Percentiles rank a stretch among this genome's conserved stretches.
Conservation (phyloP, 2,797 vertebrate species). For the Thalassophryne amazonica region DNA sequence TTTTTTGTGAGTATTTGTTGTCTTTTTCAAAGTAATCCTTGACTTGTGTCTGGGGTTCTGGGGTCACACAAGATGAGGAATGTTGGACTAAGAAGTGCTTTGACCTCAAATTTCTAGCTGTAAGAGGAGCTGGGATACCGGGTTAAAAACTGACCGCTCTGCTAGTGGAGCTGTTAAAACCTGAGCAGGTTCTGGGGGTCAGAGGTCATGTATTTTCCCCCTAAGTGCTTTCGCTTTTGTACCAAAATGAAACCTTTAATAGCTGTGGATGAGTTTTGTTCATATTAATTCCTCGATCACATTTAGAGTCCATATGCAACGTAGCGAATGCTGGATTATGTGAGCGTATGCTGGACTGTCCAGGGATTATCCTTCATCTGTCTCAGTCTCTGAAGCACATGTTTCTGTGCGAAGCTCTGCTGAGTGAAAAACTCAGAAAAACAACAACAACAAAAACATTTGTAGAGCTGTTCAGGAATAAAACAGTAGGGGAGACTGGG, state of each 20-base stretch:
- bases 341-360: conserved; percentile 27
- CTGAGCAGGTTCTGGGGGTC: not conserved
- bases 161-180: too few relatives aligned
- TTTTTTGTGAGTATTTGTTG: conserved; percentile 3
- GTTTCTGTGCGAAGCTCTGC: conserved; percentile 60
- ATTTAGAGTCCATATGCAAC: conserved; percentile 18
- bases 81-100: conserved; percentile 5
- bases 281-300: too few relatives aligned
- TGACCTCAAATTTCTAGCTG: conserved; percentile 22
- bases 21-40: conserved; percentile 14
- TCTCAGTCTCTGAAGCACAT: conserved; percentile 69
- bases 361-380: conserved; percentile 72
- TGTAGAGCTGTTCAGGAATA: too few relatives aligned
- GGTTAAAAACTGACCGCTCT: not conserved
- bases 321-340: conserved; percentile 23
- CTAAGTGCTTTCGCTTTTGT: not conserved
- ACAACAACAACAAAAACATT: not conserved
- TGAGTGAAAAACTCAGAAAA: conserved; percentile 8
- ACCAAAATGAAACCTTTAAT: too few relatives aligned
- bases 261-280: too few relatives aligned
- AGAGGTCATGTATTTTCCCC: not conserved
- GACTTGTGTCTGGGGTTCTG: not conserved
- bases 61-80: conserved; percentile 15
- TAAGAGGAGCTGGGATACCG: not conserved
- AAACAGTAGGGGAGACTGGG: too few relatives aligned